Evolutionary conservation across 2,888 invertebrate species (phyloP), one percentile per base, ranked within the genome.

Genomic region (Scaptomyza parva): DNA sequence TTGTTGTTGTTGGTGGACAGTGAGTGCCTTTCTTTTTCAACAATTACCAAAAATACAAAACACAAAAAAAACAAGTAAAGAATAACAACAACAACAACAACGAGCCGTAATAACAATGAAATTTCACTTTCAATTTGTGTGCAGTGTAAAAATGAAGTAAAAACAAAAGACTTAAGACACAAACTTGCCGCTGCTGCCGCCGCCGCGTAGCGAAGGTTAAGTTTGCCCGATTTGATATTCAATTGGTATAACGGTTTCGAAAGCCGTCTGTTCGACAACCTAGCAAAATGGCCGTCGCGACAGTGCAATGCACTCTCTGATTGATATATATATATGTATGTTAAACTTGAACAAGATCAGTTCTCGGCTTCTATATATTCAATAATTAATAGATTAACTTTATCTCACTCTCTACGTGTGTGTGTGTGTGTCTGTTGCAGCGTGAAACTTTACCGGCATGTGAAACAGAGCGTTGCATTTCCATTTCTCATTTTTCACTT

Each of bases 11-110:
- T 47, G 54, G 30, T 44, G 63, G 20, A 24, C 58, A 55, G 84
- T 76, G 71, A 88, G 83, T 78, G 88, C 82, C 88, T 86, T 88
- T 83, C 86, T 86, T 83, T 83, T 82, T 87, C 71, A 75, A 73
- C 76, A 88, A 86, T 88, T 83, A 88, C 88, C 86, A 82, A 83
- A 83, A 80, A 35, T 63, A 69, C n/a, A 57, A 64, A 60, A 28
- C 9, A 6, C 24, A 28, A 28, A 9, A 28, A 28, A 6, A 7
- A 63, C 72, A 44, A 53, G 43, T n/a, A n/a, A n/a, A n/a, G n/a
- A n/a, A n/a, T n/a, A 79, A 69, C 35, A 59, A 65, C 18, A 54
- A 48, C 55, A 64, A 68, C 60, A 61, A 60, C 51, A 64, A 55
- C 65, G 59, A 65, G 48, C 45, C 45, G 57, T 17, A 65, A 53